These are phyloP conservation scores for Plebejus argus DNA, from an alignment of 2,888 invertebrate genomes.

Conservation along the genomic window DNA sequence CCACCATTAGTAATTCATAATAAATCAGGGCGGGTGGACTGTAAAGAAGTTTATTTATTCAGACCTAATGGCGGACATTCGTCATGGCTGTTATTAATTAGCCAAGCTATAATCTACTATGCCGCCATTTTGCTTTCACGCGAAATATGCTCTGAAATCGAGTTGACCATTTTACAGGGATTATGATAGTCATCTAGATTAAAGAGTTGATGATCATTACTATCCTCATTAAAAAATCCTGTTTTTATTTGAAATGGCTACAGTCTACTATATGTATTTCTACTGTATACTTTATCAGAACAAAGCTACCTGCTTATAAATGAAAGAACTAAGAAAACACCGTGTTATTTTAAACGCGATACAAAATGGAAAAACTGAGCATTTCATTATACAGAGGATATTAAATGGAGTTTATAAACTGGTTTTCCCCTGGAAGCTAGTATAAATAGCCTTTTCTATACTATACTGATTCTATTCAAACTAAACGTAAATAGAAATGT, in stretches of 20 bases:
- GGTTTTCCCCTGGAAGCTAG: not conserved
- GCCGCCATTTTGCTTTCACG: not conserved
- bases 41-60: constrained; percentile 12
- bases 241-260: no score
- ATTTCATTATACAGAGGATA: constrained; percentile 26
- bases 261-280: no score
- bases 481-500: no score
- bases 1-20: not conserved
- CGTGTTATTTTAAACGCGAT: not conserved
- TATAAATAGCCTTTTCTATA: no score
- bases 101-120: not conserved
- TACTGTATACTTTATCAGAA: no score
- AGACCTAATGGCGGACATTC: not conserved
- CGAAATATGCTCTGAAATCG: not conserved
- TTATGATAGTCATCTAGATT: no score
- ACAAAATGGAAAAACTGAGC: constrained; percentile 23
- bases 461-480: no score
- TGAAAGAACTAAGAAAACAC: not conserved
- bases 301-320: not conserved
- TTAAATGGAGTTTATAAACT: constrained; percentile 17
- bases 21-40: not conserved
- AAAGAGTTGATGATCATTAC: no score
- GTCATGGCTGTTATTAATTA: constrained; percentile 5
- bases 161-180: no score
- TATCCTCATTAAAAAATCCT: no score